Conservation (phyloP, 2,113 vertebrate genomes). For the Pampusana beccarii region DNA sequence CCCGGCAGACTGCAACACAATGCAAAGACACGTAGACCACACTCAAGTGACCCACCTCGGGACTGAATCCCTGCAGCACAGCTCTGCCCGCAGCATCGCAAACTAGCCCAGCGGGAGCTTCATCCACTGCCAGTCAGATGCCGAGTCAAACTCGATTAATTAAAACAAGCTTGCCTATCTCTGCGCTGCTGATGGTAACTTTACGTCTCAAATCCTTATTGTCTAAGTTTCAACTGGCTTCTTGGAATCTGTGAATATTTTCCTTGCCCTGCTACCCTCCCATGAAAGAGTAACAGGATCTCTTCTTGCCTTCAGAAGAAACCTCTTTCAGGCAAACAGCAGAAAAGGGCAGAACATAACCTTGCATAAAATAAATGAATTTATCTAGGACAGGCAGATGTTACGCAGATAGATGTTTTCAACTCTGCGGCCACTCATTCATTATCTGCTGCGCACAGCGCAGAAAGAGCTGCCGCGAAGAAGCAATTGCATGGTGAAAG, state of each 20-base stretch:
- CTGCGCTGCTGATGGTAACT: background rate
- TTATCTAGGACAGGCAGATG: background rate
- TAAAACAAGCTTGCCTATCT: background rate
- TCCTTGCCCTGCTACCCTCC: background rate
- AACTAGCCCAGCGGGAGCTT: background rate
- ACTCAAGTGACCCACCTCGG: background rate
- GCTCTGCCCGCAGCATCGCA: background rate
- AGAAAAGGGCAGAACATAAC: background rate
- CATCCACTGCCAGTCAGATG: background rate
- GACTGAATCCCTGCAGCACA: background rate
- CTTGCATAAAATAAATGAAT: background rate
- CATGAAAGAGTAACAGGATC: background rate
- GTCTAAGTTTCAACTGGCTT: background rate
- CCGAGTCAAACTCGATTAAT: background rate
- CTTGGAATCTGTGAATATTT: background rate
- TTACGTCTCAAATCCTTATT: background rate
- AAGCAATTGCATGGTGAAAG: background rate
- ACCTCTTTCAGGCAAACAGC: background rate
- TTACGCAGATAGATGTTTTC: background rate
- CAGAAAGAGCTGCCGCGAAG: background rate
- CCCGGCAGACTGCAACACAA: background rate
- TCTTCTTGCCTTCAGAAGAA: background rate
- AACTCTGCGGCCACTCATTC: background rate
- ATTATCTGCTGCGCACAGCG: background rate
- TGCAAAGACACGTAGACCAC: background rate